Percentiles rank a stretch among this genome's conserved stretches.
Conservation (phyloP, 2,113 vertebrate genomes). For the Athene noctua region DNA sequence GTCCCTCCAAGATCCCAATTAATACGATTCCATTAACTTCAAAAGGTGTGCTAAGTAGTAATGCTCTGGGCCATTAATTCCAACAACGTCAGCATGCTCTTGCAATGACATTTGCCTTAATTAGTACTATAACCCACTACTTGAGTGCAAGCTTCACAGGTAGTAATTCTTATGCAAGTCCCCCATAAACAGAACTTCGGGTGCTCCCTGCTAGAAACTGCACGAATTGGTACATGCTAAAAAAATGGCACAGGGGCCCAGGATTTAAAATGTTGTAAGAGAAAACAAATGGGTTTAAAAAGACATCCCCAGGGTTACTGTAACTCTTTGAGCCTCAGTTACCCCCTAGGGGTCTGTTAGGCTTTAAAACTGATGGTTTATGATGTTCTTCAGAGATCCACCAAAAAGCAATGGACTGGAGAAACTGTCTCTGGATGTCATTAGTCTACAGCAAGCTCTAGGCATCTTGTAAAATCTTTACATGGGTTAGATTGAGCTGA, state of each 20-base stretch:
- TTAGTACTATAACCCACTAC: constrained; percentile 55
- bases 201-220: neutral
- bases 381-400: neutral
- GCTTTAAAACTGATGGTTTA: neutral
- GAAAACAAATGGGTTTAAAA: neutral
- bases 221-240: neutral
- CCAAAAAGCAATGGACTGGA: neutral
- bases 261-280: neutral
- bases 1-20: constrained; percentile 63
- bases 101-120: constrained; percentile 69
- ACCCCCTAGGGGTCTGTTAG: neutral
- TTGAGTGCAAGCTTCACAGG: constrained; percentile 47
- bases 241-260: neutral
- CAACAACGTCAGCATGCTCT: constrained; percentile 62
- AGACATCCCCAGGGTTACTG: neutral
- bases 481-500: neutral
- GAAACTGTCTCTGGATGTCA: neutral
- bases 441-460: neutral
- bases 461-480: neutral
- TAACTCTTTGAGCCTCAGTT: neutral
- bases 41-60: constrained; percentile 63
- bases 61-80: constrained; percentile 71
- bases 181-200: constrained; percentile 33
- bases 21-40: constrained; percentile 71
- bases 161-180: constrained; percentile 47